Evolutionary conservation across 2,113 vertebrate species (phyloP).

Genomic region (Carettochelys insculpta): DNA sequence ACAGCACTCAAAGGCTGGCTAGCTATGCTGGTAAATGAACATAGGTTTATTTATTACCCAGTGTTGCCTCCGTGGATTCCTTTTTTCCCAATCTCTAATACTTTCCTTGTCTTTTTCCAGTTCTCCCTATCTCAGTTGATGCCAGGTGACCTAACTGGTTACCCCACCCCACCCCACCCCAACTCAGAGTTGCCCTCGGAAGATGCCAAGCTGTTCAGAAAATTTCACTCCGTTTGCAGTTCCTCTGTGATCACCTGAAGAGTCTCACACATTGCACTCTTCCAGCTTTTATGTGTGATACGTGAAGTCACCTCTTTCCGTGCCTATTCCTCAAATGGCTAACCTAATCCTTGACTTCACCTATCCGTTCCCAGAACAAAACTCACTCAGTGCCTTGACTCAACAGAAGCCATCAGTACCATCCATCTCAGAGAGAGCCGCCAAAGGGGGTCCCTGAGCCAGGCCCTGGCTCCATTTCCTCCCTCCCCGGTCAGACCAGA

Average conservation of each 20-base stretch:
- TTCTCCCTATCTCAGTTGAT: neutral
- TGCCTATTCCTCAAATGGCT: neutral
- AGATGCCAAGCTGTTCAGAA: neutral
- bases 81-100: neutral
- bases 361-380: neutral
- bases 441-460: too few relatives aligned
- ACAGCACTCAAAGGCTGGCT: too few relatives aligned
- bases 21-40: too few relatives aligned
- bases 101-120: neutral
- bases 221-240: neutral
- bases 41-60: neutral
- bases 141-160: neutral
- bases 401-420: too few relatives aligned
- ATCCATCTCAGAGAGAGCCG: too few relatives aligned
- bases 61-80: neutral
- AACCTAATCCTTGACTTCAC: neutral
- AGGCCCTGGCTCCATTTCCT: too few relatives aligned
- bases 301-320: neutral
- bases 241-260: neutral
- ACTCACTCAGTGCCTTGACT: neutral
- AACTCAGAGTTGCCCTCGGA: neutral
- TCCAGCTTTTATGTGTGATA: neutral
- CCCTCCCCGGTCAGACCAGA: too few relatives aligned
- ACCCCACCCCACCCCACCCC: neutral
- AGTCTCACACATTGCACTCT: neutral